Evolutionary conservation across 2,888 invertebrate genomes (phyloP).

Genomic region (Tuberolachnus salignus): DNA sequence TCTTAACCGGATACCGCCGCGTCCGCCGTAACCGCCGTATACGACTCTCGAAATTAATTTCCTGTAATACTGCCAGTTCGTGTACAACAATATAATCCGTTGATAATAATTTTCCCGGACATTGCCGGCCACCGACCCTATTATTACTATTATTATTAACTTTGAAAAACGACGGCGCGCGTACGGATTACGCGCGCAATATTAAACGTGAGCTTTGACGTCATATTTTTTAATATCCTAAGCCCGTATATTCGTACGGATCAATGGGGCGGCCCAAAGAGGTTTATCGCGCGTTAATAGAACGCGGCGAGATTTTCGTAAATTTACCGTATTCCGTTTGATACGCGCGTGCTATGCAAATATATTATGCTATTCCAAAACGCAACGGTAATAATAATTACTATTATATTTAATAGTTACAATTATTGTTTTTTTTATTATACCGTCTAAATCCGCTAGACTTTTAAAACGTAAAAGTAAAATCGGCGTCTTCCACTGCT

Average conservation of each 20-base stretch:
- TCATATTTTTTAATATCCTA: conserved; percentile 9
- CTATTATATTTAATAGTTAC: too few species aligned
- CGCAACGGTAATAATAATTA: too few species aligned
- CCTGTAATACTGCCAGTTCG: neutral
- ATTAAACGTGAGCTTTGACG: neutral
- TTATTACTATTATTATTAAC: neutral
- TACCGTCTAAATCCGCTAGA: too few species aligned
- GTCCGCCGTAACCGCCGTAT: too few species aligned
- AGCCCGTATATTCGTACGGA: conserved; percentile 5
- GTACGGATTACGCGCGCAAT: neutral
- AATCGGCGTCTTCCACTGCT: too few species aligned
- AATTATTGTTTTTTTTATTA: too few species aligned
- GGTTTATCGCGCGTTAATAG: conserved; percentile 24
- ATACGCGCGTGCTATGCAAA: too few species aligned
- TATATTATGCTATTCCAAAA: too few species aligned
- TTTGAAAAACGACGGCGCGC: neutral
- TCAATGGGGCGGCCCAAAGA: conserved; percentile 10
- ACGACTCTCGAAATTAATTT: neutral
- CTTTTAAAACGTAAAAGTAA: too few species aligned
- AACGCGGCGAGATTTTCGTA: neutral
- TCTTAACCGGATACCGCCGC: too few species aligned
- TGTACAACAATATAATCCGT: neutral
- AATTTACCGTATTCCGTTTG: too few species aligned
- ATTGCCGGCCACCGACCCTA: neutral
- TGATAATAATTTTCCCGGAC: neutral